Evolutionary conservation across 2,797 vertebrate genomes (phyloP).

Genomic region (Dermochelys coriacea): DNA sequence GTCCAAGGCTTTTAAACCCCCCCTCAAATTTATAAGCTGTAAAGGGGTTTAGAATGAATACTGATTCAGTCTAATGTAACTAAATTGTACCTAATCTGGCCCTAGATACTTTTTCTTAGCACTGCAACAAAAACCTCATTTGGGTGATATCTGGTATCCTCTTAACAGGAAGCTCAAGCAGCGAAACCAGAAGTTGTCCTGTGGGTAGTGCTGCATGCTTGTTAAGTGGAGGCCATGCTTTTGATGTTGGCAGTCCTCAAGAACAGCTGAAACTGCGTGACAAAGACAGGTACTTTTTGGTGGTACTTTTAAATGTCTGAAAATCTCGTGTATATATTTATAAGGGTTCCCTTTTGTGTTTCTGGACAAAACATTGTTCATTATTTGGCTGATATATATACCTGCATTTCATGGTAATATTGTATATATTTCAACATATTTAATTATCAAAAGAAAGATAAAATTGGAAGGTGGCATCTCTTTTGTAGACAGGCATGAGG

Average conservation of each 20-base stretch:
- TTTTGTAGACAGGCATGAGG: background rate
- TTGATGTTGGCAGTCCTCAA: slow-evolving; percentile 87
- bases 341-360: background rate
- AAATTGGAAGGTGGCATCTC: background rate
- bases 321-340: background rate
- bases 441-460: background rate
- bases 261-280: slow-evolving; percentile 80
- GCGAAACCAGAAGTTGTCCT: slow-evolving; percentile 79
- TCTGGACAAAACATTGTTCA: background rate
- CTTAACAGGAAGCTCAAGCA: slow-evolving; percentile 54
- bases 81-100: background rate
- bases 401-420: background rate
- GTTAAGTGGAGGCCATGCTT: slow-evolving; percentile 74
- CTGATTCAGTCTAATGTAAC: background rate
- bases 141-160: background rate
- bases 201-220: slow-evolving; percentile 90
- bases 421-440: background rate
- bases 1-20: background rate
- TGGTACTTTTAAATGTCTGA: background rate
- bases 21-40: background rate
- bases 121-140: background rate
- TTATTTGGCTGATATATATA: background rate
- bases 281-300: slow-evolving; percentile 86
- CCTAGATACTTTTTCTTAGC: background rate
- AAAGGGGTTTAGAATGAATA: background rate